Percentiles rank a stretch among this genome's conserved stretches.
Evolutionary conservation across 1,140 invertebrate genomes (phyloP).

Genomic region (Musca vetustissima): DNA sequence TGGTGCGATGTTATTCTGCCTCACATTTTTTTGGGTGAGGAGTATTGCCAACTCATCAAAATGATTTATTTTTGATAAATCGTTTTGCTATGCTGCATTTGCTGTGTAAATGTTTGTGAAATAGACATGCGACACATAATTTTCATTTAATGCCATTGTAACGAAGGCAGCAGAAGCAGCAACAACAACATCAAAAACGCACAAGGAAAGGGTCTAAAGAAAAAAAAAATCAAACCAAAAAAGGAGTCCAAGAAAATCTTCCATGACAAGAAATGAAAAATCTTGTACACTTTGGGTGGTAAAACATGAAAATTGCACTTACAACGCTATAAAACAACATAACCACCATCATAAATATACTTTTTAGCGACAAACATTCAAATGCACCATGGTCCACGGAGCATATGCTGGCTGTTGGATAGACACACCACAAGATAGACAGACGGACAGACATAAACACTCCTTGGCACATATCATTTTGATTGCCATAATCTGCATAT

Average conservation of each 20-base stretch:
- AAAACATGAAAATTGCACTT: constrained; percentile 46
- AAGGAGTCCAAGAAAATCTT: neutral
- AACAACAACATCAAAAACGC: neutral
- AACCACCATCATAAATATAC: constrained; percentile 21
- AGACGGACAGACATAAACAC: neutral
- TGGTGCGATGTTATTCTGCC: neutral
- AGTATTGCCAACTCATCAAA: constrained; percentile 38
- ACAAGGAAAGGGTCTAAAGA: neutral
- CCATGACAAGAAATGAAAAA: constrained; percentile 44
- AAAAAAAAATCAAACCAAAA: neutral
- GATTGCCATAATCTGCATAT: constrained; percentile 18
- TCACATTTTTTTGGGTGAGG: neutral
- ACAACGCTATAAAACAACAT: constrained; percentile 10
- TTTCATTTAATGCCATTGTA: constrained; percentile 10
- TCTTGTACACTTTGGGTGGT: constrained; percentile 52
- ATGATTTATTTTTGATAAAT: constrained; percentile 57
- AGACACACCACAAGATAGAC: neutral
- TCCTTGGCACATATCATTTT: constrained; percentile 11
- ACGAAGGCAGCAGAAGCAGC: too few relatives aligned
- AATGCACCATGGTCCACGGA: too few relatives aligned
- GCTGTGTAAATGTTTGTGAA: constrained; percentile 20
- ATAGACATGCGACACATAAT: constrained; percentile 19
- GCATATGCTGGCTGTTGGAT: neutral
- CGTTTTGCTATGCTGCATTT: constrained; percentile 32
- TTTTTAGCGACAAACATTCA: constrained; percentile 1